Evolutionary conservation across 2,797 vertebrate species (phyloP).

Genomic region (Takifugu ocellatus): DNA sequence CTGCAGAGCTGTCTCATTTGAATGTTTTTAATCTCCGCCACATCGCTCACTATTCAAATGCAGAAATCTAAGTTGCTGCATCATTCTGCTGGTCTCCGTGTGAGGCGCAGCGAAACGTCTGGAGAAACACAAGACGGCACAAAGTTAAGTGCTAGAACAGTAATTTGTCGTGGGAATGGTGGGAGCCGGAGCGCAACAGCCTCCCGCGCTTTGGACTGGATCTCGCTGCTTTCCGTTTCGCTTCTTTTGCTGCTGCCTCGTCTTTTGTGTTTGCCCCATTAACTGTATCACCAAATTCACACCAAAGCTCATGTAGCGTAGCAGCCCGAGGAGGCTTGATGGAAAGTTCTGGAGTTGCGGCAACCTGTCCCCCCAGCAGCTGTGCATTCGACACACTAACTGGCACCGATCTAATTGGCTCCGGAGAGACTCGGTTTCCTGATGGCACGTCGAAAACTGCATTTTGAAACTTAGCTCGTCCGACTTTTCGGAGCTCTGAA

Average conservation of each 20-base stretch:
- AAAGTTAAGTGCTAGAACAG: constrained; percentile 9
- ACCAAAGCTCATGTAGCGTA: constrained; percentile 7
- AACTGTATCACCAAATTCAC: no score
- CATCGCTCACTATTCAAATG: constrained; percentile 54
- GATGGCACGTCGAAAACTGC: constrained; percentile 30
- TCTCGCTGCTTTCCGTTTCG: constrained; percentile 10
- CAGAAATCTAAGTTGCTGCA: constrained; percentile 60
- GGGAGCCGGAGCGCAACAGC: constrained; percentile 22
- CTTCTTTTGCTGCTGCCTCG: not conserved
- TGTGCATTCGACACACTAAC: constrained; percentile 69
- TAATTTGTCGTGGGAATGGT: constrained; percentile 17
- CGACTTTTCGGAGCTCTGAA: constrained; percentile 29
- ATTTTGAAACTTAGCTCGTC: constrained; percentile 19
- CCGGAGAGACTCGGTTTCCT: constrained; percentile 61
- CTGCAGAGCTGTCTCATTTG: constrained; percentile 52
- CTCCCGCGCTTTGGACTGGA: constrained; percentile 9
- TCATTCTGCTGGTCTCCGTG: constrained; percentile 36
- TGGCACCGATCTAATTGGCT: constrained; percentile 67
- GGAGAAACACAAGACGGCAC: constrained; percentile 31
- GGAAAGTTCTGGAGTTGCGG: not conserved
- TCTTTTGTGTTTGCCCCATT: constrained; percentile 11
- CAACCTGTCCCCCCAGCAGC: constrained; percentile 56
- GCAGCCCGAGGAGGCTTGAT: not conserved
- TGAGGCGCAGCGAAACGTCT: constrained; percentile 44
- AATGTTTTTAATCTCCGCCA: constrained; percentile 65